Base-by-base conservation (phyloP, 2,113 vertebrate genomes). In the Scatophagus argus region DNA sequence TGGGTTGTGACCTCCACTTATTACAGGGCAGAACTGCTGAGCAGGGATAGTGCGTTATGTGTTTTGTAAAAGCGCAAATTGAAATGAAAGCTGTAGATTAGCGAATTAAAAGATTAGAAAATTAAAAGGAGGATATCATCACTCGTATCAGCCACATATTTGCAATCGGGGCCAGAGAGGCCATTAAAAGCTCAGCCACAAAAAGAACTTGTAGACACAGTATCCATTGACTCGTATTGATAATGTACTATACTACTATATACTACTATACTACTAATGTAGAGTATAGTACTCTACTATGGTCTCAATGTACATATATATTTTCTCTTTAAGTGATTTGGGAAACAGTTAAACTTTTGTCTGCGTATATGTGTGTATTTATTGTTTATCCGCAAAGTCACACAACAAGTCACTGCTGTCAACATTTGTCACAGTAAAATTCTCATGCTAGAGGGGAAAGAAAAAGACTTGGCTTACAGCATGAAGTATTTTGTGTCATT, bases 1-100 rank as follows among this genome's bases (percentile, higher is more conserved):
- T 66, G 87, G 90, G 83, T 91, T 90, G 87, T 93, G 89, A 92
- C 91, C 85, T 88, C 58, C 74, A 78, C 84, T 89, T 90, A 93
- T 93, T 91, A 87, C 86, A 73, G 88, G 83, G 79, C 77, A 79
- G 62, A 86, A 84, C 82, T 51, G 82, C 90, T 84, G 86, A 80
- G 86, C 80, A 54, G 68, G 76, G 87, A 80, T 61, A 83, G 79
- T 67, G 79, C 55, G 60, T 65, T 82, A 68, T 71, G 79, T 71
- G 56, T 67, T 77, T 62, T 61, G 70, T 78, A 21, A 77, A 84
- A 74, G 78, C 55, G 29, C 70, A 85, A 90, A 90, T 88, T 86
- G 83, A 92, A 92, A 84, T 58, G 83, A 81, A 87, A 87, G 86
- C 78, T 38, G 74, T 73, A 88, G 89, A 94, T 94, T 88, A 89